Evolutionary conservation across 2,797 vertebrate genomes (phyloP).

Genomic region (Gila robusta): DNA sequence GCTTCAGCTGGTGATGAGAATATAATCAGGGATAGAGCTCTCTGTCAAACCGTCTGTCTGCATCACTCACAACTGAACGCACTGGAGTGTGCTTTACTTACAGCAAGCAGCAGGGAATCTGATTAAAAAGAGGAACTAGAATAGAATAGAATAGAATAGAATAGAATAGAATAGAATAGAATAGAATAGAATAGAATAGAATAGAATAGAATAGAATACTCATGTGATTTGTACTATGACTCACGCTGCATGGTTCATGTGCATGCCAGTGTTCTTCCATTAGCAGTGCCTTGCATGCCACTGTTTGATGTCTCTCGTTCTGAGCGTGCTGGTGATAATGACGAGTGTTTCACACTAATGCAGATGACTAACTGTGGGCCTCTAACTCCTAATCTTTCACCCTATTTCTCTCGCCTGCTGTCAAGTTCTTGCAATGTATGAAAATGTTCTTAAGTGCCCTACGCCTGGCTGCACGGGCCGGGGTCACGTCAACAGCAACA

Average conservation of each 20-base stretch:
- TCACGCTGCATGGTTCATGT: slow-evolving; percentile 18
- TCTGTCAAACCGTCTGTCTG: slow-evolving; percentile 28
- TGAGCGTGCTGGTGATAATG: slow-evolving; percentile 31
- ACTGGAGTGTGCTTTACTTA: slow-evolving; percentile 2
- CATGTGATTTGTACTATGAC: neutral
- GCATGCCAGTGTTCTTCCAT: slow-evolving; percentile 20
- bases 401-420: slow-evolving; percentile 75
- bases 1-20: slow-evolving; percentile 14
- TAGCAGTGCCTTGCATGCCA: slow-evolving; percentile 26
- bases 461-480: slow-evolving; percentile 99
- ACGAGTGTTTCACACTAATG: slow-evolving; percentile 40
- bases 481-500: slow-evolving; percentile 99
- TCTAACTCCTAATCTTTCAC: slow-evolving; percentile 47
- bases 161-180: neutral
- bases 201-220: neutral
- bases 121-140: neutral
- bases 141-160: neutral
- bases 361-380: slow-evolving; percentile 73
- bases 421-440: slow-evolving; percentile 99
- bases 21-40: neutral
- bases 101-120: neutral
- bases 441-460: slow-evolving; percentile 99
- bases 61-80: slow-evolving; percentile 6
- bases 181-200: neutral
- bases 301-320: slow-evolving; percentile 33